Conservation (phyloP, 1,140 invertebrate species). For the Diabrotica undecimpunctata region DNA sequence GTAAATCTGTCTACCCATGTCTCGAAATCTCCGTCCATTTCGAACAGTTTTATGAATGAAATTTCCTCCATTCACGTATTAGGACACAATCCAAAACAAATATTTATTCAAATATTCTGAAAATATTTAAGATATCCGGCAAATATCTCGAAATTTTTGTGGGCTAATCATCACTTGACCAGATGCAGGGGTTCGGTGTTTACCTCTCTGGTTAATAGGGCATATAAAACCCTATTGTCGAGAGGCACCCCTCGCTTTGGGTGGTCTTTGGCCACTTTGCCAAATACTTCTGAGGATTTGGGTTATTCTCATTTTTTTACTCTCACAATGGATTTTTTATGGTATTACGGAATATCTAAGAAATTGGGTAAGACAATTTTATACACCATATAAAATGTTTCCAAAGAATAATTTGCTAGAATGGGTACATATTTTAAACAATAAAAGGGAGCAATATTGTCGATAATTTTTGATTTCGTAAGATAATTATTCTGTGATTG, state of each 20-base stretch:
- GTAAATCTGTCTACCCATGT: no score
- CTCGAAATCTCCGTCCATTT: no score
- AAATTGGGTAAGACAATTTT: no score
- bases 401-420: no score
- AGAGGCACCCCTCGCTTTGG: not conserved
- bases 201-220: not conserved
- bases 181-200: not conserved
- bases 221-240: slow-evolving; percentile 2
- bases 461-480: no score
- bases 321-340: not conserved
- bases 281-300: not conserved
- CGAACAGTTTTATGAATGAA: no score
- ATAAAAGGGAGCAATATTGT: no score
- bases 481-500: no score
- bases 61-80: not conserved
- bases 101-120: slow-evolving; percentile 1
- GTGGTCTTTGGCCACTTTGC: slow-evolving; percentile 1
- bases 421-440: no score
- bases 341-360: no score
- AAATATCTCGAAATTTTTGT: not conserved
- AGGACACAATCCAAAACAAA: not conserved
- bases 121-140: slow-evolving; percentile 2
- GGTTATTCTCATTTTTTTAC: not conserved
- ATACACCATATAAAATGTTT: no score
- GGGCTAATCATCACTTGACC: slow-evolving; percentile 1